Evolutionary conservation across 2,888 invertebrate genomes (phyloP).

Genomic region (Pharmacophagus antenor): DNA sequence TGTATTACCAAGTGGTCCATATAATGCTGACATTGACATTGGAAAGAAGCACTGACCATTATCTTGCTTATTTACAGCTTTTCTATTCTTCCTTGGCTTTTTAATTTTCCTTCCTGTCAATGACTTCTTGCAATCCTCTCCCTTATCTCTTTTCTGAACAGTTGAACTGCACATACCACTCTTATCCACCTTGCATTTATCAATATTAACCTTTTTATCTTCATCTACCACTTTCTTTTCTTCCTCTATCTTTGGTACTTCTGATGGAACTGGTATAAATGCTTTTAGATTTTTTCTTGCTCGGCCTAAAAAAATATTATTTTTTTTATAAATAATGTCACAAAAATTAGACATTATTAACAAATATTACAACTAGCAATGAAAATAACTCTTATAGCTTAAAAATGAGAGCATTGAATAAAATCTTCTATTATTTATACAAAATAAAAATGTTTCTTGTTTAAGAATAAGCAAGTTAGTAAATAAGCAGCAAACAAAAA

Average conservation of each 20-base stretch:
- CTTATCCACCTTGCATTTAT: conserved; percentile 59
- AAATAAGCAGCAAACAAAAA: no score
- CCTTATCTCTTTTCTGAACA: conserved; percentile 57
- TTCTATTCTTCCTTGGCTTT: conserved; percentile 68
- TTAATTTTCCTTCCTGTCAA: conserved; percentile 52
- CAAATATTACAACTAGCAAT: not conserved
- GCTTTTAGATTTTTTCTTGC: conserved; percentile 70
- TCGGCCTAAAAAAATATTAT: conserved; percentile 53
- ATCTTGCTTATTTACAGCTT: conserved; percentile 62
- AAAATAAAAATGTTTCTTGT: no score
- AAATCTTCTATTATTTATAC: no score
- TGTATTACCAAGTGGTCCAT: conserved; percentile 88
- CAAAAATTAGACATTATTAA: not conserved
- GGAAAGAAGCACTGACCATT: conserved; percentile 85
- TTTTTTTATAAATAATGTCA: not conserved
- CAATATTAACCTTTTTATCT: conserved; percentile 59
- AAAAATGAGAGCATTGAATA: not conserved
- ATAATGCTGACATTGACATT: conserved; percentile 92
- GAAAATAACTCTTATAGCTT: not conserved
- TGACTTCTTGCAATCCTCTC: conserved; percentile 58
- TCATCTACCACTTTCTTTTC: conserved; percentile 56
- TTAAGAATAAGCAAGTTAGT: no score
- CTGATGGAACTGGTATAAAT: conserved; percentile 68
- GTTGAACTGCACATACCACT: conserved; percentile 53
- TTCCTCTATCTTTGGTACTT: conserved; percentile 57